phyloP scores from a whole-genome alignment of 2,797 vertebrate genomes.

The Enteromius mattozi region DNA sequence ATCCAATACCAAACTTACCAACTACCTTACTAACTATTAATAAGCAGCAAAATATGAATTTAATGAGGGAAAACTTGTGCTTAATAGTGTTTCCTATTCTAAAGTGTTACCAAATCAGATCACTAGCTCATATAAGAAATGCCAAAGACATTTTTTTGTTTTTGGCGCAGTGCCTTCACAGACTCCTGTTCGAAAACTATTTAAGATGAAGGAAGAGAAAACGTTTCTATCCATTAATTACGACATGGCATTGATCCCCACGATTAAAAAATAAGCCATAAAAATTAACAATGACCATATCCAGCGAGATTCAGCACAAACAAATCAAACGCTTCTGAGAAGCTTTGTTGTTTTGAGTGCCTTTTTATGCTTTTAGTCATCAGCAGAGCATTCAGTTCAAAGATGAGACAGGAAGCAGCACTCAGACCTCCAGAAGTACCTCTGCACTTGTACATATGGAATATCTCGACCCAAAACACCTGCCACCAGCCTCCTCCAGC shows the following conservation, averaged over 20 bases:
- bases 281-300: neutral
- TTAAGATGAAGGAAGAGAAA: no score
- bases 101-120: no score
- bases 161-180: no score
- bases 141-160: no score
- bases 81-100: no score
- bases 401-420: neutral
- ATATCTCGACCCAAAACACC: conserved; percentile 67
- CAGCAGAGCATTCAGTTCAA: conserved; percentile 21
- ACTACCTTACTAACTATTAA: no score
- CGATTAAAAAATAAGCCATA: neutral
- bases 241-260: neutral
- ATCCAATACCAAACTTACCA: no score
- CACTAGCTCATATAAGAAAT: no score
- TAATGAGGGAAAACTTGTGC: no score
- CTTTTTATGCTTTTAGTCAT: neutral
- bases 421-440: neutral
- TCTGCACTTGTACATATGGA: conserved; percentile 64
- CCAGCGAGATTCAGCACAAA: conserved; percentile 2
- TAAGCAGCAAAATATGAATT: no score
- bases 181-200: no score
- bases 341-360: conserved; percentile 6
- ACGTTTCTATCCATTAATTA: neutral
- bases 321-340: neutral
- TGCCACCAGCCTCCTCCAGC: conserved; percentile 63